A percentile compares a stretch with the other conserved stretches of the same genome.
Evolutionary conservation across 2,113 vertebrate genomes (phyloP).

Genomic region (Psephotus haematonotus): DNA sequence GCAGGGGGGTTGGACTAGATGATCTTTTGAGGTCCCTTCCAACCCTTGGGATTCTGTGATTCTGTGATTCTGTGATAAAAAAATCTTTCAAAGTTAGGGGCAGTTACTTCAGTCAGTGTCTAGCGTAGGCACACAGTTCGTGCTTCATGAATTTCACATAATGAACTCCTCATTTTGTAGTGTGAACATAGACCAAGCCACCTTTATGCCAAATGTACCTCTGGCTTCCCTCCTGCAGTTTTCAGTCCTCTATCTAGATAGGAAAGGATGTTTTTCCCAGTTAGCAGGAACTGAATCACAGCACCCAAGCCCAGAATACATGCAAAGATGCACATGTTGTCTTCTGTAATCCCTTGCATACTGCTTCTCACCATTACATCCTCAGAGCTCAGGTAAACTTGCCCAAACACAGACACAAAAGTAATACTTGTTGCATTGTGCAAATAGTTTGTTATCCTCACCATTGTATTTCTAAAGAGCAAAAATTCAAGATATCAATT

Average conservation of each 20-base stretch:
- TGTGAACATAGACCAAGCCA: not conserved
- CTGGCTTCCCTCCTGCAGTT: not conserved
- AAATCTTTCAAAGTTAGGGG: not conserved
- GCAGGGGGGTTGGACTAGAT: no score
- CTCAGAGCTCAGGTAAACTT: not conserved
- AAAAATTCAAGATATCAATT: not conserved
- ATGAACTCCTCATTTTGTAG: not conserved
- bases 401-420: not conserved
- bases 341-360: not conserved
- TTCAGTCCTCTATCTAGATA: not conserved
- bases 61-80: no score
- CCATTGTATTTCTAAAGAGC: not conserved
- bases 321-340: fast-evolving
- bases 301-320: fast-evolving
- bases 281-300: not conserved
- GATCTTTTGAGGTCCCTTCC: no score
- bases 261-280: not conserved
- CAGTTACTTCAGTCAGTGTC: not conserved
- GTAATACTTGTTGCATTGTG: not conserved
- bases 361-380: not conserved
- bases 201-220: not conserved
- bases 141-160: not conserved
- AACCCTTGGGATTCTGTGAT: no score
- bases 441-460: not conserved
- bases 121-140: not conserved